phyloP scores from a whole-genome alignment of 2,888 invertebrate genomes.

The Torymus aiolomorphi region DNA sequence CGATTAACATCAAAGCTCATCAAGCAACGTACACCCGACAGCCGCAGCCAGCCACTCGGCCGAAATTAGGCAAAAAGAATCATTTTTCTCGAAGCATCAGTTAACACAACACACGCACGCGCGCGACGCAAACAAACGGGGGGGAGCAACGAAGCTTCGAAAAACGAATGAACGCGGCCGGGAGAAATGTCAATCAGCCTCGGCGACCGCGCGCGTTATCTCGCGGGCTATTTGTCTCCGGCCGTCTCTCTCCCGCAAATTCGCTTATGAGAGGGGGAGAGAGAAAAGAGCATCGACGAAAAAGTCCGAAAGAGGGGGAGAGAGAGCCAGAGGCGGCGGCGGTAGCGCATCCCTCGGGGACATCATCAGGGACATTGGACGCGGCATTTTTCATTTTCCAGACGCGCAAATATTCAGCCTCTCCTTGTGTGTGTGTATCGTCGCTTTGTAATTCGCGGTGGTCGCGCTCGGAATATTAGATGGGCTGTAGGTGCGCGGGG shows the following conservation, averaged over 20 bases:
- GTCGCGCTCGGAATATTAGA: conserved; percentile 38
- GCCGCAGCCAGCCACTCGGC: not conserved
- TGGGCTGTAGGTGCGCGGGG: not conserved
- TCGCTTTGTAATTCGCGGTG: conserved; percentile 39
- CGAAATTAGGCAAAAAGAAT: conserved; percentile 30
- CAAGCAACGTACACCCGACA: not conserved
- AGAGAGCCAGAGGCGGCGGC: conserved; percentile 42
- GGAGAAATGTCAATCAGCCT: conserved; percentile 48
- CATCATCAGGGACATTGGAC: conserved; percentile 74
- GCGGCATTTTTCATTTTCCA: conserved; percentile 69
- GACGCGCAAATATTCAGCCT: conserved; percentile 39
- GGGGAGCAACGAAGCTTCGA: not conserved
- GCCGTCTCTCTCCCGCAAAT: conserved; percentile 44
- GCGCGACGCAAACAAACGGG: not conserved
- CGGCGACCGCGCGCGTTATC: conserved; percentile 50
- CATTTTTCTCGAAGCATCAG: conserved; percentile 35
- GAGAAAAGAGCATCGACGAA: conserved; percentile 58
- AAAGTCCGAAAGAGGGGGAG: conserved; percentile 44
- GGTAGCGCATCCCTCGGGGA: conserved; percentile 67
- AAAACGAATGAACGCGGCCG: not conserved
- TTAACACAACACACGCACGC: not conserved
- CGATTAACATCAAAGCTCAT: conserved; percentile 46
- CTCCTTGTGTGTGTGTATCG: not conserved
- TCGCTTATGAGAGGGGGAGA: conserved; percentile 13
- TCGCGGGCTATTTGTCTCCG: conserved; percentile 70